A percentile compares a stretch with the other conserved stretches of the same genome.
phyloP scores from a whole-genome alignment of 2,888 invertebrate species.

The Sarcophaga rosellei region DNA sequence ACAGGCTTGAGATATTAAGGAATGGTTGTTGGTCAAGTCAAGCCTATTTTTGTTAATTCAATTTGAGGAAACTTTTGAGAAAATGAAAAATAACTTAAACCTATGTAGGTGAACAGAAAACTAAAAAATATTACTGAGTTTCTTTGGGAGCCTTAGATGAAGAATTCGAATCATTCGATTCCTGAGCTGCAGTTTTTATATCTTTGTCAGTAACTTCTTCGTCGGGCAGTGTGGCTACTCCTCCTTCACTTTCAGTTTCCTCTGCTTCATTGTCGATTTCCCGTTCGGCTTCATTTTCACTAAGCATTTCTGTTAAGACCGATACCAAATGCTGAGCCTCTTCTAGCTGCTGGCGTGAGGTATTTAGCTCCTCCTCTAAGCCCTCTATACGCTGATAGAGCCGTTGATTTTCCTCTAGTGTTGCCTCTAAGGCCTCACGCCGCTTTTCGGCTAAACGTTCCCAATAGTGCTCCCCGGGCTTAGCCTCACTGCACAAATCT shows the following conservation, averaged over 20 bases:
- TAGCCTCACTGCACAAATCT: conserved; percentile 87
- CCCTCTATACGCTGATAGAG: conserved; percentile 82
- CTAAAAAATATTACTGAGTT: conserved; percentile 13
- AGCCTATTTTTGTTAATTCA: background rate
- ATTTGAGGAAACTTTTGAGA: background rate
- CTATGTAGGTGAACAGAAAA: background rate
- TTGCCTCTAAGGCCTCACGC: conserved; percentile 86
- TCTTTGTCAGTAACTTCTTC: conserved; percentile 39
- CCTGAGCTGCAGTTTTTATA: conserved; percentile 7
- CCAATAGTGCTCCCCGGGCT: conserved; percentile 90
- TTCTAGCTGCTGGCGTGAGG: conserved; percentile 87
- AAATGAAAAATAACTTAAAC: conserved; percentile 16
- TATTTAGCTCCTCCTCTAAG: conserved; percentile 84
- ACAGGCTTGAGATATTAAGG: background rate
- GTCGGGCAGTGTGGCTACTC: conserved; percentile 7
- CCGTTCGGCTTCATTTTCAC: conserved; percentile 83
- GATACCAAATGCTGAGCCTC: conserved; percentile 89
- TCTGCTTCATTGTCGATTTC: conserved; percentile 62
- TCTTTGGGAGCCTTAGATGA: conserved; percentile 24
- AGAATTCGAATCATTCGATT: conserved; percentile 45
- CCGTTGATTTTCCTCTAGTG: conserved; percentile 87
- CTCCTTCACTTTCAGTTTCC: conserved; percentile 57
- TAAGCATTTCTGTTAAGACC: conserved; percentile 88
- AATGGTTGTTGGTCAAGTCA: background rate
- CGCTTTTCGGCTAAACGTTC: conserved; percentile 88